A percentile compares a stretch with the other conserved stretches of the same genome.
Evolutionary conservation across 2,797 vertebrate species (phyloP).

Genomic region (Neosalanx taihuensis): DNA sequence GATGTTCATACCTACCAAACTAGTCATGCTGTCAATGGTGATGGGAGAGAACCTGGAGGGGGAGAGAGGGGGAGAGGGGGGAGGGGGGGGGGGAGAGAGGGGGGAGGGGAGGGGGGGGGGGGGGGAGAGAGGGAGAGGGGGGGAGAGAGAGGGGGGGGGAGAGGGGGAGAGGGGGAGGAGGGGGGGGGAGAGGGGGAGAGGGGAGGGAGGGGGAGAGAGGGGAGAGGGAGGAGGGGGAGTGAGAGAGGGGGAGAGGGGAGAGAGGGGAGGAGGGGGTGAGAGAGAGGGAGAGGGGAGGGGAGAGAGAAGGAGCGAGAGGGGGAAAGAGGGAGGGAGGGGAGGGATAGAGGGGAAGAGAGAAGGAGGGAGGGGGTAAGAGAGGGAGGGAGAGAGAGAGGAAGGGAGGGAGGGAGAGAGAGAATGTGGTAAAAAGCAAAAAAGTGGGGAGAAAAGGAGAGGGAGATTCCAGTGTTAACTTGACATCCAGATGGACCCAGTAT

Average conservation of each 20-base stretch:
- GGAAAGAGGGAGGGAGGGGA: constrained; percentile 23
- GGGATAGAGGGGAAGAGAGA: constrained; percentile 19
- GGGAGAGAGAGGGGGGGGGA: constrained; percentile 8
- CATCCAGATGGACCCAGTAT: not conserved
- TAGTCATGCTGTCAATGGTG: constrained; percentile 99
- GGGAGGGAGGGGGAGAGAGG: too few relatives aligned
- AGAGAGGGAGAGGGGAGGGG: constrained; percentile 1
- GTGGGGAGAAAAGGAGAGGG: constrained; percentile 4
- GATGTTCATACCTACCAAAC: constrained; percentile 99
- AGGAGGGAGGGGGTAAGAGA: not conserved
- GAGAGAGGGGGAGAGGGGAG: constrained; percentile 18
- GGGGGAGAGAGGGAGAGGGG: too few relatives aligned
- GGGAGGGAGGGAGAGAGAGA: constrained; percentile 15
- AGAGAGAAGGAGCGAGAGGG: constrained; percentile 87
- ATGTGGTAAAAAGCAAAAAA: constrained; percentile 13
- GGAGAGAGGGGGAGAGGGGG: constrained; percentile 24
- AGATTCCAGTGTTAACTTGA: constrained; percentile 10
- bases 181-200: not conserved
- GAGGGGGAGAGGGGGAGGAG: too few relatives aligned
- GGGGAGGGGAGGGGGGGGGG: constrained; percentile 13
- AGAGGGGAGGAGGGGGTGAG: constrained; percentile 17
- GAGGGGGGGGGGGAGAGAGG: constrained; percentile 16
- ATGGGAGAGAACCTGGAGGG: constrained; percentile 95
- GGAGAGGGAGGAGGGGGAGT: constrained; percentile 85
- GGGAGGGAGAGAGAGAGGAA: not conserved